Conservation (phyloP, 1,140 invertebrate species). For the Drosophila fuyamai region DNA sequence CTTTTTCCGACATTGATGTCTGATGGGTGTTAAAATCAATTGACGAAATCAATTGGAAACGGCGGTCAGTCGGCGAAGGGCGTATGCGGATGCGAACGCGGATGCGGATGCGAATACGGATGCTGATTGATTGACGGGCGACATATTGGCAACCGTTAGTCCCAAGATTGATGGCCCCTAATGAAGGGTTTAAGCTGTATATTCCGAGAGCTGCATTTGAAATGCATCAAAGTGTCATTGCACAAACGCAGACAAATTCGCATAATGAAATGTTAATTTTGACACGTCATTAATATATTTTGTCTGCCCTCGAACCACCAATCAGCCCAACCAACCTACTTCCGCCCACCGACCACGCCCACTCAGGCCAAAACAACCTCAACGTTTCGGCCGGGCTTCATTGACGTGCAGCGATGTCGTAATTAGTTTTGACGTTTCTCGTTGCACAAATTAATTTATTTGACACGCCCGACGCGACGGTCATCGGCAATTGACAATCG, state of each 20-base stretch:
- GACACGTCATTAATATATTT: slow-evolving; percentile 84
- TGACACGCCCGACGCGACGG: slow-evolving; percentile 75
- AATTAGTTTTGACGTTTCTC: slow-evolving; percentile 84
- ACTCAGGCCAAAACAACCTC: slow-evolving; percentile 26
- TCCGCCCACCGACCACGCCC: slow-evolving; percentile 7
- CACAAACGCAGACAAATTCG: slow-evolving; percentile 52
- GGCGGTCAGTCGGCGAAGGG: slow-evolving; percentile 65
- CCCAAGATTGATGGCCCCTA: slow-evolving; percentile 68
- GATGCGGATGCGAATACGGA: neutral
- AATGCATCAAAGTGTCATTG: slow-evolving; percentile 26
- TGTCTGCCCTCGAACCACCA: slow-evolving; percentile 58
- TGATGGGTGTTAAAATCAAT: slow-evolving; percentile 84
- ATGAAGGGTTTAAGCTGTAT: slow-evolving; percentile 21
- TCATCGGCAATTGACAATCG: slow-evolving; percentile 71
- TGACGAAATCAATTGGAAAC: slow-evolving; percentile 85
- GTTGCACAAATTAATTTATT: slow-evolving; percentile 84
- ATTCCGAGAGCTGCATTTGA: slow-evolving; percentile 33
- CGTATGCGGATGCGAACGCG: neutral
- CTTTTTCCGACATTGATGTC: slow-evolving; percentile 58
- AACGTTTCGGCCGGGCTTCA: slow-evolving; percentile 46
- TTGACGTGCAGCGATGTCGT: slow-evolving; percentile 71
- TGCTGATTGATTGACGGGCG: slow-evolving; percentile 81
- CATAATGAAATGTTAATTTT: slow-evolving; percentile 84
- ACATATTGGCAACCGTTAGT: slow-evolving; percentile 66
- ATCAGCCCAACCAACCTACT: neutral